Evolutionary conservation across 2,113 vertebrate species (phyloP).

Genomic region (Motacilla tschutschensis): DNA sequence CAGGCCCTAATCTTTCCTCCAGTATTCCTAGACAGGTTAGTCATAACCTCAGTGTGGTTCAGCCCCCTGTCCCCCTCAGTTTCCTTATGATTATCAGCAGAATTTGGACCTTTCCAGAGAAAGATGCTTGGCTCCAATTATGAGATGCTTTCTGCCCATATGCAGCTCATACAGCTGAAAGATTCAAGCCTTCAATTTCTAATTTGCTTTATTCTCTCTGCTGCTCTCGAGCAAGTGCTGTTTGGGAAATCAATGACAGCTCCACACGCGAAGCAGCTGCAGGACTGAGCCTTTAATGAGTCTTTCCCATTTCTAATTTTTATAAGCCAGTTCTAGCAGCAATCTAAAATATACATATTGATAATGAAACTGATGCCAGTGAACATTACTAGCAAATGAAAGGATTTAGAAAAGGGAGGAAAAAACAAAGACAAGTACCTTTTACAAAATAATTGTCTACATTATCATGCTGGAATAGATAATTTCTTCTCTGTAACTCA

Average conservation of each 20-base stretch:
- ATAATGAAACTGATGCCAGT: background rate
- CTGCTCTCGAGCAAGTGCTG: slow-evolving; percentile 25
- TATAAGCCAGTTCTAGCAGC: background rate
- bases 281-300: background rate
- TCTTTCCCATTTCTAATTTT: slow-evolving; percentile 32
- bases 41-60: background rate
- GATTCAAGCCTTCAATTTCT: background rate
- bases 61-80: fast-evolving
- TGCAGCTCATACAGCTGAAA: background rate
- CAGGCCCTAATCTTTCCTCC: background rate
- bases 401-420: background rate
- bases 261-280: background rate
- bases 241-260: slow-evolving; percentile 9
- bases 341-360: background rate
- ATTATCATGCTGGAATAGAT: background rate
- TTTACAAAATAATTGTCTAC: background rate
- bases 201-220: slow-evolving; percentile 34
- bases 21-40: background rate
- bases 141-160: background rate
- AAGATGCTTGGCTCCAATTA: background rate
- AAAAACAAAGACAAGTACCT: background rate
- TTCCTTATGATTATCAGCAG: background rate
- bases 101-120: background rate
- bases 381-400: background rate
- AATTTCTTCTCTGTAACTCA: background rate